Evolutionary conservation across 2,888 invertebrate genomes (phyloP).

Genomic region (Sphaerophoria rueppellii): DNA sequence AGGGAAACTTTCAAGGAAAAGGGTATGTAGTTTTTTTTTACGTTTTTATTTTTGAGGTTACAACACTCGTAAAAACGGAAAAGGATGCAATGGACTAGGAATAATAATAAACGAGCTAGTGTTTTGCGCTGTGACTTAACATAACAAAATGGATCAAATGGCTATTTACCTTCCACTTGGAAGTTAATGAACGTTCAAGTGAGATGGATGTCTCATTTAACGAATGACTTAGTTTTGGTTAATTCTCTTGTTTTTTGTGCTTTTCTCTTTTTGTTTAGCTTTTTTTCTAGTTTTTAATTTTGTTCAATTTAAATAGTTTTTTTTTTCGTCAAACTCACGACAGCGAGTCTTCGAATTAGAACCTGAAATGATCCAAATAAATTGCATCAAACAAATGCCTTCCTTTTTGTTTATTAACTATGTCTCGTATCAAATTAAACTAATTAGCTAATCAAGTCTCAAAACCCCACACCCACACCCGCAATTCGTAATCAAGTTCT

Average conservation of each 20-base stretch:
- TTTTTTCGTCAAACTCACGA: too few relatives aligned
- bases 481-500: too few relatives aligned
- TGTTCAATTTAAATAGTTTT: too few relatives aligned
- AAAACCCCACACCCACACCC: too few relatives aligned
- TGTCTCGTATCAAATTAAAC: too few relatives aligned
- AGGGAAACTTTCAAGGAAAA: neutral
- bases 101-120: neutral
- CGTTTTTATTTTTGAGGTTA: neutral
- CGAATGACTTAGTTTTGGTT: neutral
- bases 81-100: neutral
- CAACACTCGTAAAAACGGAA: neutral
- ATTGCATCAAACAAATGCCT: too few relatives aligned
- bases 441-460: too few relatives aligned
- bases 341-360: too few relatives aligned
- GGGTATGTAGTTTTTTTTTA: neutral
- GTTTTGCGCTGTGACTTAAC: neutral
- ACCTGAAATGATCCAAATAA: too few relatives aligned
- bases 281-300: too few relatives aligned
- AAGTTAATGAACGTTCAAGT: neutral
- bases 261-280: too few relatives aligned
- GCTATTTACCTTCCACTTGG: neutral
- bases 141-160: neutral
- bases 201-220: neutral
- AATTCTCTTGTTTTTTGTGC: neutral
- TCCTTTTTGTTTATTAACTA: too few relatives aligned